Percentiles rank a stretch among this genome's conserved stretches.
phyloP scores from a whole-genome alignment of 2,888 invertebrate species.

The Drosophila subquinaria region DNA sequence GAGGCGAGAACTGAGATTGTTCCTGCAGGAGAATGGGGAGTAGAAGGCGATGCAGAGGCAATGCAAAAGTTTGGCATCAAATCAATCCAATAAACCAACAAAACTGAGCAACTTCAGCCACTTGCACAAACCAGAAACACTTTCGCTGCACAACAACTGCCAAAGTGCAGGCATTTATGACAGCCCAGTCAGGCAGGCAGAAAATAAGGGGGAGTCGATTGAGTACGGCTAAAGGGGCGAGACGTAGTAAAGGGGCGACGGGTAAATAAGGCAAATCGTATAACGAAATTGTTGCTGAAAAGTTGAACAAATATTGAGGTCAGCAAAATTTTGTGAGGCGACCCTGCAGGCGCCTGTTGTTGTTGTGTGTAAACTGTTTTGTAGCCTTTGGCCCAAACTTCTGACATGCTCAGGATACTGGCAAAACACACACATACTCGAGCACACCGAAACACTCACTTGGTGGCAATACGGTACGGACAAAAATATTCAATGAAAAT shows the following conservation, averaged over 20 bases:
- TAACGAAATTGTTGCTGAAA: constrained; percentile 78
- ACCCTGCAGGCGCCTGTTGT: constrained; percentile 30
- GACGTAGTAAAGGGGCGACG: neutral
- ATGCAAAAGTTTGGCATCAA: constrained; percentile 54
- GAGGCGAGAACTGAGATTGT: constrained; percentile 21
- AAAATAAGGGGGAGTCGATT: neutral
- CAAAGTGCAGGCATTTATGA: constrained; percentile 77
- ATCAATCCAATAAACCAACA: constrained; percentile 75
- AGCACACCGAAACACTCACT: constrained; percentile 1
- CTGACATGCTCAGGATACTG: constrained; percentile 56
- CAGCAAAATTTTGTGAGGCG: constrained; percentile 66
- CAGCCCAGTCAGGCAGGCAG: constrained; percentile 34
- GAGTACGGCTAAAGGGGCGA: neutral
- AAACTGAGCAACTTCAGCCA: constrained; percentile 48
- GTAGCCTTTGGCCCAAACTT: constrained; percentile 75
- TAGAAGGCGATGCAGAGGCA: neutral
- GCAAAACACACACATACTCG: constrained; percentile 16
- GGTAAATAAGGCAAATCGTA: constrained; percentile 51
- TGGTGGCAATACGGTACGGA: constrained; percentile 21
- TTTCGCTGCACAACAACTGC: constrained; percentile 72
- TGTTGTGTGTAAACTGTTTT: constrained; percentile 69
- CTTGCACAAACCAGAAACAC: constrained; percentile 64
- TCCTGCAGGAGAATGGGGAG: neutral
- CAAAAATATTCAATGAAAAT: constrained; percentile 74
- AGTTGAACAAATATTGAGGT: constrained; percentile 77